These are phyloP conservation scores for Palloptera scutellata DNA, from an alignment of 2,888 invertebrate genomes.

Conservation along the genomic window DNA sequence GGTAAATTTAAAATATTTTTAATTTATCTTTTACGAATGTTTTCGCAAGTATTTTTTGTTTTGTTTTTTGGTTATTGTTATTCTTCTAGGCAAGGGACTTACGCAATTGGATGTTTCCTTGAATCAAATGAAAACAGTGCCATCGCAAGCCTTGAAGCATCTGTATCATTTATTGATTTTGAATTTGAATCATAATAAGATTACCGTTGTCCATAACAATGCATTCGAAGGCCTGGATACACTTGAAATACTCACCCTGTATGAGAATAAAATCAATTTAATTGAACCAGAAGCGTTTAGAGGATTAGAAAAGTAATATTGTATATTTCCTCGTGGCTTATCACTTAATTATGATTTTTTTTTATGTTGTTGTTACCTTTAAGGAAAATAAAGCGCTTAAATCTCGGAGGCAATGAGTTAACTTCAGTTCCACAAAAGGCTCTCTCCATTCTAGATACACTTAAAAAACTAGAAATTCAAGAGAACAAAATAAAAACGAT, in stretches of 20 bases:
- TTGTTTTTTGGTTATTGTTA: constrained; percentile 5
- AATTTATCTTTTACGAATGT: not conserved
- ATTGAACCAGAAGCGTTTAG: constrained; percentile 86
- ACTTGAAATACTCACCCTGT: constrained; percentile 84
- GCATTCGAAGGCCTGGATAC: constrained; percentile 90
- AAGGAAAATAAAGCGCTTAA: constrained; percentile 82
- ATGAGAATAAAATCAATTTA: constrained; percentile 82
- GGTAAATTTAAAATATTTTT: constrained; percentile 68
- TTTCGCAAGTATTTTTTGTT: not conserved
- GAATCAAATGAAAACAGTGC: constrained; percentile 82
- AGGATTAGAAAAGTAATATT: constrained; percentile 82
- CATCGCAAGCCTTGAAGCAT: constrained; percentile 80
- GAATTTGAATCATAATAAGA: constrained; percentile 89
- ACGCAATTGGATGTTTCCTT: constrained; percentile 89
- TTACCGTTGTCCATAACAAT: constrained; percentile 78
- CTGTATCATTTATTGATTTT: constrained; percentile 85
- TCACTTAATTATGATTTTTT: not conserved
- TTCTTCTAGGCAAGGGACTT: constrained; percentile 77
- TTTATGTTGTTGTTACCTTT: constrained; percentile 16
- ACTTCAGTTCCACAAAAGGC: constrained; percentile 81
- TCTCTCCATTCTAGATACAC: constrained; percentile 78
- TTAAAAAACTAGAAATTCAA: constrained; percentile 88
- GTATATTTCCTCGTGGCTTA: not conserved
- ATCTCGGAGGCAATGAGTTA: constrained; percentile 85
- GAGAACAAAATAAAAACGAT: constrained; percentile 83